phyloP scores from a whole-genome alignment of 2,113 vertebrate genomes.

The Catharus bicknelli region DNA sequence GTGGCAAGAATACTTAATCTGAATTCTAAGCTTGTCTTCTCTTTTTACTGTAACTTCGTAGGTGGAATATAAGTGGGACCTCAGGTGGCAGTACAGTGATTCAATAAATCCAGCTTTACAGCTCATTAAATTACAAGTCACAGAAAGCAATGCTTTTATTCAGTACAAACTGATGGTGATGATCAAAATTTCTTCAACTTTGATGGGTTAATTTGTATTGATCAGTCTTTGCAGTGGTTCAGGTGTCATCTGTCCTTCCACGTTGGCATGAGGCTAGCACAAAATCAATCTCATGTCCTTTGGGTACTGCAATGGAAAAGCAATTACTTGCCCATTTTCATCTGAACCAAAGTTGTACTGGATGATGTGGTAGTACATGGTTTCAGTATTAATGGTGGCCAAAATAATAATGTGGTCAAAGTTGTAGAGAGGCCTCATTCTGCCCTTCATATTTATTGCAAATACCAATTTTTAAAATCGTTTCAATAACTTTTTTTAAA shows the following conservation, averaged over 20 bases:
- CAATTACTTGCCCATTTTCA: neutral
- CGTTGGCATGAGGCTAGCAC: neutral
- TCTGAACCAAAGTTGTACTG: neutral
- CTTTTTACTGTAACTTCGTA: neutral
- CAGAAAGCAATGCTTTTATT: neutral
- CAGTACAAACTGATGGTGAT: neutral
- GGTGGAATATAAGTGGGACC: neutral
- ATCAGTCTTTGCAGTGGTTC: neutral
- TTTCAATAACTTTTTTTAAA: rapidly evolving
- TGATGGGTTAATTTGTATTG: neutral
- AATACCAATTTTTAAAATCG: neutral
- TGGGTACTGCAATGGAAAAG: neutral
- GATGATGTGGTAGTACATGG: neutral
- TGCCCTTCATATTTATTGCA: neutral
- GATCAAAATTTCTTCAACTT: neutral
- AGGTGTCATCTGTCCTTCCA: neutral
- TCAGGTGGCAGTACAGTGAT: neutral
- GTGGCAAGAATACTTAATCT: neutral
- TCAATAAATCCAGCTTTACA: neutral
- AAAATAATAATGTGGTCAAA: neutral
- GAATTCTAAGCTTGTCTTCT: neutral
- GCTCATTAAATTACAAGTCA: neutral
- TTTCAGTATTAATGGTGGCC: neutral
- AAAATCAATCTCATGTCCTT: neutral
- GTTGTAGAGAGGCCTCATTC: neutral